phyloP scores from a whole-genome alignment of 2,113 vertebrate species.

The Peromyscus maniculatus region DNA sequence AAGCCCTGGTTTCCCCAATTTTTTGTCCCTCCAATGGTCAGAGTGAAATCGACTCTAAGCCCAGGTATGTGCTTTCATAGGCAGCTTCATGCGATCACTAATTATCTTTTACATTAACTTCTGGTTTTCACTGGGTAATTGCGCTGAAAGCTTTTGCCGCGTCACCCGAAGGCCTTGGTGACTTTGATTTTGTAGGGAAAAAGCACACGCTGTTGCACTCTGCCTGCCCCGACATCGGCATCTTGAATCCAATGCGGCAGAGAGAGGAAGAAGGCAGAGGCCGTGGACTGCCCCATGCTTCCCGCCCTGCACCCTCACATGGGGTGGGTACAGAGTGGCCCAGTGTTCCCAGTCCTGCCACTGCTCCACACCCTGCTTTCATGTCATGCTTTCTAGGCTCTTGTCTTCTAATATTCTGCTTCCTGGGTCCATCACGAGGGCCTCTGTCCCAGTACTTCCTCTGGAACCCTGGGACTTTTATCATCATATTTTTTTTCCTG shows the following conservation, averaged over 20 bases:
- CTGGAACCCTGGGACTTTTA: neutral
- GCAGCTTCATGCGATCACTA: neutral
- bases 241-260: neutral
- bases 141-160: neutral
- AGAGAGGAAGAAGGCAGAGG: neutral
- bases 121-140: neutral
- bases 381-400: neutral
- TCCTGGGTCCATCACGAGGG: neutral
- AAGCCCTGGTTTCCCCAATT: neutral
- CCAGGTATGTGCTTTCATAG: neutral
- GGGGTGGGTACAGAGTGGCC: neutral
- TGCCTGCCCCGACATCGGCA: accelerated
- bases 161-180: neutral
- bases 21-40: neutral
- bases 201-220: accelerated
- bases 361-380: accelerated
- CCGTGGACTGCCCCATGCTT: neutral
- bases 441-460: neutral
- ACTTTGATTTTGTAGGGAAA: neutral
- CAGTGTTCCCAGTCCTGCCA: neutral
- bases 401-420: neutral
- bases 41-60: neutral
- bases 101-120: neutral
- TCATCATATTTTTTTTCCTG: neutral
- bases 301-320: too few relatives aligned